These are phyloP conservation scores for Bruchidius siliquastri DNA, from an alignment of 2,888 invertebrate genomes.

Conservation along the genomic window DNA sequence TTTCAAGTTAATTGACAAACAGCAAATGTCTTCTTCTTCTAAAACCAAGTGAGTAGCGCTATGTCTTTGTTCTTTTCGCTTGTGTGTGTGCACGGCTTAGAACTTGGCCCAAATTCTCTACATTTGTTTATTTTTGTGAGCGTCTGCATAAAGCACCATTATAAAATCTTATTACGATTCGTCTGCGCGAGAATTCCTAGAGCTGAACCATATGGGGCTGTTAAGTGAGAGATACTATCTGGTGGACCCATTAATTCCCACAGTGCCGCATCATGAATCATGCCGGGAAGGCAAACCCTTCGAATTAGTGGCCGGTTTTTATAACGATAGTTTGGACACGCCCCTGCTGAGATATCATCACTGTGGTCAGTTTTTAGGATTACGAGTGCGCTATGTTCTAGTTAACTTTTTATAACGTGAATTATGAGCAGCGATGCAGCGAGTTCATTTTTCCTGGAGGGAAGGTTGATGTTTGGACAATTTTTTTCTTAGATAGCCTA, in stretches of 20 bases:
- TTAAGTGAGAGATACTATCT: neutral
- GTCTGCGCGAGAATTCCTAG: neutral
- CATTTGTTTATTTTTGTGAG: neutral
- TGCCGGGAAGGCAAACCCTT: neutral
- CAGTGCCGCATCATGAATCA: neutral
- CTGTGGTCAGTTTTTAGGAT: neutral
- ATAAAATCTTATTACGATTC: neutral
- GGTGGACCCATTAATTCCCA: neutral
- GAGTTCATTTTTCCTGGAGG: too few relatives aligned
- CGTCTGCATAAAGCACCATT: neutral
- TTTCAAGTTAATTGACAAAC: too few relatives aligned
- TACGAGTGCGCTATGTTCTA: neutral
- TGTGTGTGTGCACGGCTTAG: too few relatives aligned
- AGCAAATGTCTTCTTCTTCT: too few relatives aligned
- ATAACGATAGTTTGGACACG: neutral
- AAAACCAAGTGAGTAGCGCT: too few relatives aligned
- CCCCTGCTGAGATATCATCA: neutral
- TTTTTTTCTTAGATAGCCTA: too few relatives aligned
- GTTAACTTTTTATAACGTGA: neutral
- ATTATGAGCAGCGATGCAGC: neutral
- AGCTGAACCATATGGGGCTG: neutral
- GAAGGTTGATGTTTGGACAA: too few relatives aligned
- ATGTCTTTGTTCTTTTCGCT: too few relatives aligned
- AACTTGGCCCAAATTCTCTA: neutral
- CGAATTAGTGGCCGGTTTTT: neutral